Percentiles rank a stretch among this genome's conserved stretches.
These are phyloP conservation scores for Nothobranchius furzeri DNA, from an alignment of 2,113 vertebrate species.

Conservation along the genomic window DNA sequence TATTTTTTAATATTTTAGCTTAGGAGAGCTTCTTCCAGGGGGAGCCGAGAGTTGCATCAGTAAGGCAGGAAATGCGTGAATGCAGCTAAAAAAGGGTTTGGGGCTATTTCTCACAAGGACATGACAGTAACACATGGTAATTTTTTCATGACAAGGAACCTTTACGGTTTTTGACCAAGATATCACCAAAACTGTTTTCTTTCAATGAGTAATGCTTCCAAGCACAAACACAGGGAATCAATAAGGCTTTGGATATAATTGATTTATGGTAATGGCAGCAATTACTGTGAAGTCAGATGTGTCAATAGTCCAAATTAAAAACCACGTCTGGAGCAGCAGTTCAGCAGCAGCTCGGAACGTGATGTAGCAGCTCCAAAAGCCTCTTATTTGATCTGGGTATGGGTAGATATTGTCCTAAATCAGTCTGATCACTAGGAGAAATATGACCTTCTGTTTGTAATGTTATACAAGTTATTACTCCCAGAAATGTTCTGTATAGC, in stretches of 20 bases:
- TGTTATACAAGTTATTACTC: constrained; percentile 53
- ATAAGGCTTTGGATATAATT: constrained; percentile 70
- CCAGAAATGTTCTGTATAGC: constrained; percentile 31
- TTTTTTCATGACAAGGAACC: too few species aligned
- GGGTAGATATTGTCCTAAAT: constrained; percentile 42
- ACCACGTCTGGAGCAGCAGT: constrained; percentile 19
- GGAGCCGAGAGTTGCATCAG: too few species aligned
- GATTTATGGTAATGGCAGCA: constrained; percentile 67
- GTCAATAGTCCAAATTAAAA: constrained; percentile 38
- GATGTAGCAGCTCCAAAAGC: constrained; percentile 1
- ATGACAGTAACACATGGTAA: too few species aligned
- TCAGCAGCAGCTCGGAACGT: constrained; percentile 19
- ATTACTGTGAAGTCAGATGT: constrained; percentile 62
- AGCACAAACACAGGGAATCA: constrained; percentile 50
- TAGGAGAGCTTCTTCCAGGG: too few species aligned
- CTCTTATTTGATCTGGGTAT: constrained; percentile 14
- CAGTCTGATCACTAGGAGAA: constrained; percentile 49
- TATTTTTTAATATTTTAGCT: too few species aligned
- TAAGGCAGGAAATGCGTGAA: too few species aligned
- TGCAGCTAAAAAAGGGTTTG: too few species aligned
- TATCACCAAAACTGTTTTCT: constrained; percentile 52
- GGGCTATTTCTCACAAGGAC: too few species aligned
- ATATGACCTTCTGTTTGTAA: constrained; percentile 51
- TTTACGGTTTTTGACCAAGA: background rate
- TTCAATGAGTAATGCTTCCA: constrained; percentile 44